Conservation (phyloP, 2,113 vertebrate genomes). For the Oceanodroma tethys region DNA sequence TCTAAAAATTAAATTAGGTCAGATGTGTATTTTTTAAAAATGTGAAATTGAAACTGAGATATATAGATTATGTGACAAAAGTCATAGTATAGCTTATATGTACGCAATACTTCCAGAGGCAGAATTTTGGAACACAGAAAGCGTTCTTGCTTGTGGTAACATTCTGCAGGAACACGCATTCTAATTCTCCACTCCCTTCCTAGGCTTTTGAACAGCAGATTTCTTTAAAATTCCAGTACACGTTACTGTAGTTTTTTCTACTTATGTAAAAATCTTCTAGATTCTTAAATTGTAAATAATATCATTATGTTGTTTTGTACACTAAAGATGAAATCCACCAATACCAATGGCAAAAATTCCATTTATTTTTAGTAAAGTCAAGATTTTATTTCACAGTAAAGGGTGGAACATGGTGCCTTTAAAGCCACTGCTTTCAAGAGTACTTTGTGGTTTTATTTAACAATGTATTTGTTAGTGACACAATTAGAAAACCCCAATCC, state of each 20-base stretch:
- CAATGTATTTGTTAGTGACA: neutral
- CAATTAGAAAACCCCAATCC: neutral
- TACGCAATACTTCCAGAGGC: neutral
- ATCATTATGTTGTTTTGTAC: neutral
- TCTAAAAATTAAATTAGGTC: neutral
- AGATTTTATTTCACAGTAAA: neutral
- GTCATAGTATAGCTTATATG: neutral
- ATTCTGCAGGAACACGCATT: neutral
- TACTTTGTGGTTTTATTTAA: neutral
- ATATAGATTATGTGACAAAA: neutral
- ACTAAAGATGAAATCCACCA: neutral
- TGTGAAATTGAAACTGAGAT: neutral
- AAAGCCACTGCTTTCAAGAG: neutral
- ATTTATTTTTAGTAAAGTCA: neutral
- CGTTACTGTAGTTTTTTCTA: neutral
- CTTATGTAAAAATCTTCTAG: neutral
- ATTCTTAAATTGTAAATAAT: neutral
- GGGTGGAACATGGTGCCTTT: neutral
- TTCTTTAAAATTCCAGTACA: neutral
- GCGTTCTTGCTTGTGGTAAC: neutral
- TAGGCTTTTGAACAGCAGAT: neutral
- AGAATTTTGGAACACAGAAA: neutral
- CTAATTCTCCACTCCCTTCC: neutral
- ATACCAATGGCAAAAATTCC: neutral
- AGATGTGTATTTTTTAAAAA: neutral